These are phyloP conservation scores for Denticeps clupeoides DNA, from an alignment of 2,797 vertebrate genomes.

Conservation along the genomic window DNA sequence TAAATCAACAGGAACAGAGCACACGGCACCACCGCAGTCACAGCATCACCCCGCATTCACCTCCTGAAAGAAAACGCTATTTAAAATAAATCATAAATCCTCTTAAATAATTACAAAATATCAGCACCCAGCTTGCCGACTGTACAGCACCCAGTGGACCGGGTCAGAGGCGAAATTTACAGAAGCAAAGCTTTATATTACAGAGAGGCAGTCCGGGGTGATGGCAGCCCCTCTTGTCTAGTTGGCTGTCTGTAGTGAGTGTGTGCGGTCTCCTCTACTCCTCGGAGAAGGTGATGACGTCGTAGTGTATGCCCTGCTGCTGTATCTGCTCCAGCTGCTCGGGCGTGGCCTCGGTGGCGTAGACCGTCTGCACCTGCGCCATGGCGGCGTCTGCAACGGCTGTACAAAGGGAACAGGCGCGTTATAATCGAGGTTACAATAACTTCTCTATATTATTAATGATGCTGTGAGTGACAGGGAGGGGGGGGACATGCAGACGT, in stretches of 20 bases:
- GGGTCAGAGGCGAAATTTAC: neutral
- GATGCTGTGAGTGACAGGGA: no score
- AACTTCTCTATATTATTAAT: no score
- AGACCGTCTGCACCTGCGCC: slow-evolving; percentile 75
- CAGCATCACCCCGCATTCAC: no score
- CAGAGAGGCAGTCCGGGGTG: slow-evolving; percentile 13
- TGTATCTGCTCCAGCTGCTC: slow-evolving; percentile 86
- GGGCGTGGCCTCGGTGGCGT: slow-evolving; percentile 64
- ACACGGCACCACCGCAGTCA: no score
- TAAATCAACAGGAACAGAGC: no score
- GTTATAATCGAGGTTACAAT: no score
- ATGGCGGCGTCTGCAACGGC: slow-evolving; percentile 83
- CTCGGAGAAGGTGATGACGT: slow-evolving; percentile 81
- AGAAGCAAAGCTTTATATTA: slow-evolving; percentile 32
- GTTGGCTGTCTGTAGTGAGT: neutral
- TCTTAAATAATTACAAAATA: slow-evolving; percentile 33
- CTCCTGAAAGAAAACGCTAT: no score
- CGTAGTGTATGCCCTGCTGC: slow-evolving; percentile 83
- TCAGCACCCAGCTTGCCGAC: slow-evolving; percentile 3
- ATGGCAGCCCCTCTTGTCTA: slow-evolving; percentile 3
- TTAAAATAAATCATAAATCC: slow-evolving; percentile 13
- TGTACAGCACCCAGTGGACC: neutral
- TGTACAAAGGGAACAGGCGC: slow-evolving; percentile 43
- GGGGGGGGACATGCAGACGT: no score
- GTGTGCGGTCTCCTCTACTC: slow-evolving; percentile 36